Evolutionary conservation across 1,140 invertebrate species (phyloP), one percentile per base, ranked within the genome.

Genomic region (Steinernema feltiae): DNA sequence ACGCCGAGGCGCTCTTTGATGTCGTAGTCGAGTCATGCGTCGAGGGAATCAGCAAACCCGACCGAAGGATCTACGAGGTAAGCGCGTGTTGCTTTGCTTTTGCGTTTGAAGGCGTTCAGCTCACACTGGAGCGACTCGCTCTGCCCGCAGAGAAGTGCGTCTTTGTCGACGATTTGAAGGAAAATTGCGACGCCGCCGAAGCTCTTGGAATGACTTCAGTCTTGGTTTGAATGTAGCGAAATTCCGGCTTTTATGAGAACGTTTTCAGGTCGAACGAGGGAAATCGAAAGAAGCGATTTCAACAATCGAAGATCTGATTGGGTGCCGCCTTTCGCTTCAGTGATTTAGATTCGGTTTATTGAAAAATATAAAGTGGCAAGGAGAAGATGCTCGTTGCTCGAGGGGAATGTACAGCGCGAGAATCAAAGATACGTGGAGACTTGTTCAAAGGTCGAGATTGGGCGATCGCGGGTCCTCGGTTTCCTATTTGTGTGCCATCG

Each of bases 171-270:
- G 78, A 79, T 69, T 71, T 80, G 21, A 71, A 74, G 31, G 71
- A n/a, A 1, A 79, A 79, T 41, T 79, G 78, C 48, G 31, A 82
- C 21, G 78, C 78, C 0, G 78, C 78, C n/a, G 78, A 81, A 53
- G 69, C 48, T 32, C 35, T 80, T 31, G 78, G 78, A 18, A 18
- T 75, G 31, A 71, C 35, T 2, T 46, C 48, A 21, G n/a, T 73
- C 21, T 72, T 72, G 21, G 71, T 72, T 7, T 7, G 72, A 41
- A n/a, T n/a, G n/a, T n/a, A n/a, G n/a, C n/a, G n/a, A n/a, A n/a
- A n/a, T n/a, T n/a, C n/a, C n/a, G n/a, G n/a, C n/a, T n/a, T n/a
- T n/a, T n/a, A n/a, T n/a, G n/a, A n/a, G 7, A 41, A 41, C 35
- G 18, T 41, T 41, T 7, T 41, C 18, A 41, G 35, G 35, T 41